Conservation (phyloP, 30 jellyfish, hydroid and myxozoan species). For the Hydra vulgaris region DNA sequence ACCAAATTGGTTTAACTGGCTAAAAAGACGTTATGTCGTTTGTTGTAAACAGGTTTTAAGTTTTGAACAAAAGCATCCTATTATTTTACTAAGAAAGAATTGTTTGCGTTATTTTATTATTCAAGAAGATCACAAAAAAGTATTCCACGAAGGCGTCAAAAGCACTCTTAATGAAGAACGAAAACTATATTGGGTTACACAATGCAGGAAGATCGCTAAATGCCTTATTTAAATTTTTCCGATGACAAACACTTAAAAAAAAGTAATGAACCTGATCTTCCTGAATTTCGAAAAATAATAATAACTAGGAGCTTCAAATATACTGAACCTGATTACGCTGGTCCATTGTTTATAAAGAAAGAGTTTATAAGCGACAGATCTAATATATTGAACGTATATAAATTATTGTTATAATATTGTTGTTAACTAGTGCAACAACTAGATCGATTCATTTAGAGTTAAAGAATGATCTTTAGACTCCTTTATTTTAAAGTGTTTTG, state of each 20-base stretch:
- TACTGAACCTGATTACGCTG: conserved; percentile 18
- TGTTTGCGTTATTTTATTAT: background rate
- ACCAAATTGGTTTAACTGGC: background rate
- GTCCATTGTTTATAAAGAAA: conserved; percentile 8
- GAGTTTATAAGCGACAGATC: background rate
- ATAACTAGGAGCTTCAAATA: background rate
- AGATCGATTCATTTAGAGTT: conserved; percentile 51
- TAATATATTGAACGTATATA: conserved; percentile 16
- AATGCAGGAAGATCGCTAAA: conserved; percentile 25
- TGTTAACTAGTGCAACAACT: conserved; percentile 33
- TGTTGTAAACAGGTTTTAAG: background rate
- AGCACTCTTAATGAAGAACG: conserved; percentile 16
- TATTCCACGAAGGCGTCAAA: conserved; percentile 27
- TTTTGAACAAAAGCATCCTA: conserved; percentile 1
- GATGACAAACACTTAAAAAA: conserved; percentile 4
- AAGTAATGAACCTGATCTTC: conserved; percentile 19
- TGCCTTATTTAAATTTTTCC: conserved; percentile 4
- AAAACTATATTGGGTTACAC: conserved; percentile 2
- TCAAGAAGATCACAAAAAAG: conserved; percentile 11
- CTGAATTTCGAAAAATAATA: conserved; percentile 13
- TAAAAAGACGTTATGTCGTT: conserved; percentile 3
- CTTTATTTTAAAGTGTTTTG: conserved; percentile 10
- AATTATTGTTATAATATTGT: no score
- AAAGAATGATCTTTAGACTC: conserved; percentile 34
- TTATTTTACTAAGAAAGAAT: background rate